These are phyloP conservation scores for Barnardius zonarius DNA, from an alignment of 2,113 vertebrate species.

Conservation along the genomic window DNA sequence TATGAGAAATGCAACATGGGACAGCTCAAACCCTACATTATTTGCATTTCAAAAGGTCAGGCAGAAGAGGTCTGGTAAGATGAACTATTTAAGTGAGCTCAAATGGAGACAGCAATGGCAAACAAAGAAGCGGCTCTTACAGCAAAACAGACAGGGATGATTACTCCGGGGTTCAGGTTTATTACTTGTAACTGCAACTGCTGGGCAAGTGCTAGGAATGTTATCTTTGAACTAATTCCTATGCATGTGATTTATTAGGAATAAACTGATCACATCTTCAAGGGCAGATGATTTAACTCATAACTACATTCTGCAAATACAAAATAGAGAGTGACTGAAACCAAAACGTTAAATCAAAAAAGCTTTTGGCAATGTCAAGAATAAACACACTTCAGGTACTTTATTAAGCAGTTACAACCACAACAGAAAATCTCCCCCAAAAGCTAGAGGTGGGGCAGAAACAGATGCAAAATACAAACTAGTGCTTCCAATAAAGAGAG, in stretches of 20 bases:
- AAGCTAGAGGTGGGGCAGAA: neutral
- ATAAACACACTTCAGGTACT: neutral
- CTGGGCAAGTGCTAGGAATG: neutral
- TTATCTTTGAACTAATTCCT: neutral
- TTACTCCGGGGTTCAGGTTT: neutral
- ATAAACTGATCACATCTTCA: neutral
- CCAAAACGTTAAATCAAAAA: neutral
- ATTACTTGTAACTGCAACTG: neutral
- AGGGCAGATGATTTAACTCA: neutral
- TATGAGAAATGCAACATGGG: neutral
- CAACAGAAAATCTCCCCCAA: neutral
- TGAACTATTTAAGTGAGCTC: neutral
- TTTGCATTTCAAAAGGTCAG: neutral
- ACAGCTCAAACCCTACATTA: neutral
- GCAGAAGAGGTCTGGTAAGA: neutral
- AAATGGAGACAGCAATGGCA: neutral
- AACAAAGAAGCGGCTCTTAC: neutral
- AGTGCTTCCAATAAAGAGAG: neutral
- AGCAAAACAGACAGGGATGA: neutral
- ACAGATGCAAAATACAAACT: neutral
- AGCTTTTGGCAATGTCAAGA: neutral
- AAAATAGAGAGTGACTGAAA: neutral
- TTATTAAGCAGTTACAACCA: neutral
- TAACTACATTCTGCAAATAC: neutral
- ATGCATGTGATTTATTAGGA: neutral